Conservation (phyloP, 1,140 invertebrate species). For the Meloidogyne hapla region DNA sequence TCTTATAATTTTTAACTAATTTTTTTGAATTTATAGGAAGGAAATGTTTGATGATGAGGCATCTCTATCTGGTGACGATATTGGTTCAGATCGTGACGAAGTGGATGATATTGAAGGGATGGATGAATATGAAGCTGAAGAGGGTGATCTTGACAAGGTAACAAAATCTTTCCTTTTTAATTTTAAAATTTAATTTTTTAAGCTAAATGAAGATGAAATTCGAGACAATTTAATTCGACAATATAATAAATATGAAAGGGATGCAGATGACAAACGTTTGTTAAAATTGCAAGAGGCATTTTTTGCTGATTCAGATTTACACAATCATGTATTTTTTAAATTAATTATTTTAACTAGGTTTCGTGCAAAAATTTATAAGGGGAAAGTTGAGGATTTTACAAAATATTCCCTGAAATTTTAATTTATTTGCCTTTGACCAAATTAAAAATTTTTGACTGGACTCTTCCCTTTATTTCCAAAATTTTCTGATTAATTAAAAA, state of each 20-base stretch:
- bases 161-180: neutral
- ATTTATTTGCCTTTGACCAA: no score
- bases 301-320: constrained; percentile 39
- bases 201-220: constrained; percentile 49
- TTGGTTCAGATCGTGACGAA: constrained; percentile 40
- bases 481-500: no score
- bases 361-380: no score
- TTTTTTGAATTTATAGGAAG: constrained; percentile 15
- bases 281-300: constrained; percentile 45
- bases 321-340: constrained; percentile 14
- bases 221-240: constrained; percentile 48
- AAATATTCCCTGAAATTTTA: no score
- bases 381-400: neutral
- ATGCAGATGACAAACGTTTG: constrained; percentile 45
- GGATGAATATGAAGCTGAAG: constrained; percentile 51
- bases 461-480: no score
- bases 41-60: constrained; percentile 49
- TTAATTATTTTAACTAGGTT: neutral
- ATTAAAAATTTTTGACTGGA: no score
- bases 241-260: constrained; percentile 47
- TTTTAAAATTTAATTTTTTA: constrained; percentile 20
- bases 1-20: constrained; percentile 22
- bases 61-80: constrained; percentile 48
- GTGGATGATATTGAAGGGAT: constrained; percentile 12
- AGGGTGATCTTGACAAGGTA: constrained; percentile 42